Evolutionary conservation across 2,797 vertebrate genomes (phyloP), one percentile per base, ranked within the genome.

Genomic region (Acrocephalus scirpaceus): DNA sequence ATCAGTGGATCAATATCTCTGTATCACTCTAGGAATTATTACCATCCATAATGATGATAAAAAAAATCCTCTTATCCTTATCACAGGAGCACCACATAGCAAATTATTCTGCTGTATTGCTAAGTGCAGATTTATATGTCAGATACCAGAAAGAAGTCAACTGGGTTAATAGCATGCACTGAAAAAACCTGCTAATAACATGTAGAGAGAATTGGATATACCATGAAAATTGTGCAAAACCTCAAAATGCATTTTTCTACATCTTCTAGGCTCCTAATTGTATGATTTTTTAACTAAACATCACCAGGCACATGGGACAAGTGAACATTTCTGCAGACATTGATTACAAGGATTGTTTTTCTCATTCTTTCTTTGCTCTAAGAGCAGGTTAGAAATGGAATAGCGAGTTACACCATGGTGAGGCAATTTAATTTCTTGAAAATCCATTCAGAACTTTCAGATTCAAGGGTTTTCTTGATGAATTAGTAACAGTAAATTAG

Each of bases 61-160:
- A 82, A 95, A 94, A 94, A 93, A 86, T 94, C 95, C 88, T 90
- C 92, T 91, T 91, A 91, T 80, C 57, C 74, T 89, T 95, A 95
- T 95, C 93, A 93, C 45, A 87, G 88, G 71, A 95, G 51, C 30
- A 74, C 80, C 90, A 48, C 53, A 79, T 71, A 82, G 88, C 65
- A 96, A 95, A 90, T 96, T 93, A 95, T 92, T 92, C 83, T 40
- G 34, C 93, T 87, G 42, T 92, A 79, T 72, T 79, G 53, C 88
- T 92, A 95, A 89, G 54, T 89, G 87, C 76, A 93, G 95, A 88
- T 94, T 72, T 94, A 61, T 96, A 34, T 66, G 82, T 61, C 64
- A 87, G 88, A 94, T 94, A 92, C 3, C 32, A 75, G 48, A 69
- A 91, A 78, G 47, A 94, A 70, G 58, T 67, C 93, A 82, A 23